These are phyloP conservation scores for Steinernema hermaphroditum DNA, from an alignment of 2,888 invertebrate species.

Conservation along the genomic window DNA sequence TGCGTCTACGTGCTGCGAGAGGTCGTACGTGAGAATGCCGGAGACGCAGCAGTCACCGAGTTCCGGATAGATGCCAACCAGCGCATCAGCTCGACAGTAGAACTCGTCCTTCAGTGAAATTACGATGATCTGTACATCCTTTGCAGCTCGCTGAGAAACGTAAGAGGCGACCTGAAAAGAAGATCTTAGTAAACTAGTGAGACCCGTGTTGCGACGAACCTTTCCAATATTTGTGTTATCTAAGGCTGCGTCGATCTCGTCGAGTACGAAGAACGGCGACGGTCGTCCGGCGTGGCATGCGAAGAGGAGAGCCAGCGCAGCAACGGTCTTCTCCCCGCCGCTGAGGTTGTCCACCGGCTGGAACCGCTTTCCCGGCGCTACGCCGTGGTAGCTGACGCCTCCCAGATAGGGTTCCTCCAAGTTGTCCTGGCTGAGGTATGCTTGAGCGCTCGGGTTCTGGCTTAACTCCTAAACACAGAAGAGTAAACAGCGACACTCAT, in stretches of 20 bases:
- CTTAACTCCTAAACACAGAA: constrained; percentile 80
- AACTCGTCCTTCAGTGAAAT: constrained; percentile 99
- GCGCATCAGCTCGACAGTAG: constrained; percentile 94
- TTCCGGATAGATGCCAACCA: constrained; percentile 94
- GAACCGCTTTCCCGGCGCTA: constrained; percentile 92
- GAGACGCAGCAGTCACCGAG: constrained; percentile 81
- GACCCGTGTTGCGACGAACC: no score
- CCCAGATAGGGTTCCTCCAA: constrained; percentile 98
- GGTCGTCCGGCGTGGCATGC: constrained; percentile 90
- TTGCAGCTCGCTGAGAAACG: constrained; percentile 84
- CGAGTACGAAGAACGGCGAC: constrained; percentile 97
- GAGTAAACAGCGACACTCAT: no score
- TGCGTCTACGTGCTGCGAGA: constrained; percentile 71
- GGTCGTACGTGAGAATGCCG: constrained; percentile 83
- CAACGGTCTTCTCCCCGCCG: constrained; percentile 84
- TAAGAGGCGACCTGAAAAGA: constrained; percentile 78
- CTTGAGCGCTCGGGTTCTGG: constrained; percentile 92
- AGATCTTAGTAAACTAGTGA: no score
- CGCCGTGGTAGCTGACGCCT: constrained; percentile 98
- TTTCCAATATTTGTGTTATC: constrained; percentile 99
- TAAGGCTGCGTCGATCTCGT: constrained; percentile 98
- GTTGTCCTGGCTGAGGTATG: constrained; percentile 93
- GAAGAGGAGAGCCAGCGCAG: constrained; percentile 92
- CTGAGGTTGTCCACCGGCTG: constrained; percentile 99
- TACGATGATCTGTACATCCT: constrained; percentile 78